A percentile compares a stretch with the other conserved stretches of the same genome.
Conservation (phyloP, 2,113 vertebrate genomes). For the Nestor notabilis region DNA sequence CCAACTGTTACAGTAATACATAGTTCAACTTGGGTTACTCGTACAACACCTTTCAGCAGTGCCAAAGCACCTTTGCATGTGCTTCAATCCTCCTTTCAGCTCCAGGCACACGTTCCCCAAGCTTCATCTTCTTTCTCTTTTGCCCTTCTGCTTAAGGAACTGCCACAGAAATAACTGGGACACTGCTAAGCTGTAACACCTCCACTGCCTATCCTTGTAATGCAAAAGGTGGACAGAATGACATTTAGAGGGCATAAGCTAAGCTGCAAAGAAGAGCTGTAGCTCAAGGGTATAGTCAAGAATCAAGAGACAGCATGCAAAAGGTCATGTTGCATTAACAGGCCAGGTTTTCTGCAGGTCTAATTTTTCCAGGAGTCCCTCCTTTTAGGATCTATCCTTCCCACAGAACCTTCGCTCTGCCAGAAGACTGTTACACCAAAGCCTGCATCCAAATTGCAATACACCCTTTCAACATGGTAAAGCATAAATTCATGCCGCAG, state of each 20-base stretch:
- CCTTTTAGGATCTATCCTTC: not conserved
- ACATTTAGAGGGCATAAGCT: not conserved
- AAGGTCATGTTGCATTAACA: not conserved
- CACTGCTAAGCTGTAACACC: not conserved
- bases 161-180: not conserved
- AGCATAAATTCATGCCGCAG: not conserved
- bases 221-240: not conserved
- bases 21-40: not conserved
- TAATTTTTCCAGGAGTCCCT: not conserved
- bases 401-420: not conserved
- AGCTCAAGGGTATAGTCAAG: not conserved
- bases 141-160: not conserved
- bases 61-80: not conserved
- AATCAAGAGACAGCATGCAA: not conserved
- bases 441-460: not conserved
- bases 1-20: not conserved
- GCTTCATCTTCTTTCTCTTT: not conserved
- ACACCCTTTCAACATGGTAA: not conserved
- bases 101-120: not conserved
- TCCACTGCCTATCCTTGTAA: not conserved
- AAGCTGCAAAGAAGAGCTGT: not conserved
- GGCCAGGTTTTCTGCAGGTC: not conserved
- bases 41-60: not conserved
- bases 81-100: not conserved
- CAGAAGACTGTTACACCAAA: not conserved